Base-by-base conservation (phyloP, 2,888 invertebrate species). In the Torymus auratus region DNA sequence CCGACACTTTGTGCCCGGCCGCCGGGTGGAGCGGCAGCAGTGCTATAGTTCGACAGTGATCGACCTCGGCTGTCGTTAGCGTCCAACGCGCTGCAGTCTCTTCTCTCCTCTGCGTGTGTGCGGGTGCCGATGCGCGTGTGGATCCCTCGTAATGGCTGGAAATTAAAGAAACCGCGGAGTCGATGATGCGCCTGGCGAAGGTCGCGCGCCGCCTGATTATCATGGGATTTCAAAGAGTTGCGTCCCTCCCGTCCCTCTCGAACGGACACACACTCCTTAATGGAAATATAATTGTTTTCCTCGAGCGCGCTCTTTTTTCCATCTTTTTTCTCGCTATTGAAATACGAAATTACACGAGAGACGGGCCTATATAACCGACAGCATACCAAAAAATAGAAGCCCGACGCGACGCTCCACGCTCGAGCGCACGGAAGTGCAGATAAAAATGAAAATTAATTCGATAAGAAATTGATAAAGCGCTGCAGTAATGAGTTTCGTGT, bases 231-330 rank as follows among this genome's bases (percentile, higher is more conserved):
- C 83, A 84, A 87, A 84, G 85, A 84, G 84, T 82, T 79, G 81
- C 41, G 5, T 78, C 76, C 80, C 80, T 83, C 65, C 12, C 20
- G 69, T 83, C 83, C 17, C 67, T 65, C 73, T 65, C 71, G 74
- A 53, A 20, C 71, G 23, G 2, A 41, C 41, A 41, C 41, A 41
- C 41, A 50, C 84, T 83, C 86, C n/a, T n/a, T 87, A 87, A 87
- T 87, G 88, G 86, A 87, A 84, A 87, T 87, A 88, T 88, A 87
- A 88, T 87, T 86, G 86, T 88, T 72, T 80, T 64, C 56, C 28
- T 70, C 71, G 65, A 55, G n/a, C 60, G 56, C 41, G 55, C 56
- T 55, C 28, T 56, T 74, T 74, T 69, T 50, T 20, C 15, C n/a
- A n/a, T 17, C 56, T n/a, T n/a, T 71, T 75, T 62, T 41, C 53